A percentile compares a stretch with the other conserved stretches of the same genome.
These are phyloP conservation scores for Florisuga fusca DNA, from an alignment of 2,797 vertebrate species.

Conservation along the genomic window DNA sequence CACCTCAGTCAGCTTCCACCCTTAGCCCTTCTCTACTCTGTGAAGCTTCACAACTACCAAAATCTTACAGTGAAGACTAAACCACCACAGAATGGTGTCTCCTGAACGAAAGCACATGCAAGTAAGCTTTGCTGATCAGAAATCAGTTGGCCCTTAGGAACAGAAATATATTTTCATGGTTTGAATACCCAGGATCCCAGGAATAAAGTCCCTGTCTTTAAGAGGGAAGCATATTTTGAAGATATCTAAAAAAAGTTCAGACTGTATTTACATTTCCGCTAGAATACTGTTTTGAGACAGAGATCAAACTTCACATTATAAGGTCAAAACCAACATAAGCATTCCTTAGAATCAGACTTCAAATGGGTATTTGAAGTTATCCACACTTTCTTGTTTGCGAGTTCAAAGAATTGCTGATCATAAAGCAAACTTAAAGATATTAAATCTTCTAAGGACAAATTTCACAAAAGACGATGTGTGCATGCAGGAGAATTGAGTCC, in stretches of 20 bases:
- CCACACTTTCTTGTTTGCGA: neutral
- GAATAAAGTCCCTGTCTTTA: neutral
- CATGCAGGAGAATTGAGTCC: neutral
- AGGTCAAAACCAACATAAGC: constrained; percentile 28
- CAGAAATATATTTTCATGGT: neutral
- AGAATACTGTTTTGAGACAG: constrained; percentile 1
- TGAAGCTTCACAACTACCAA: neutral
- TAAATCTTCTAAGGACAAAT: constrained; percentile 11
- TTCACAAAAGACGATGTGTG: neutral
- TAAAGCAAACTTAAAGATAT: constrained; percentile 14
- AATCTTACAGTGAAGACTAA: neutral
- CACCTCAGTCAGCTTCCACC: neutral
- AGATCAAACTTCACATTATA: constrained; percentile 29
- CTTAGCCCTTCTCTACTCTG: neutral
- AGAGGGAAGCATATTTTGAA: neutral
- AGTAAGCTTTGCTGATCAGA: neutral
- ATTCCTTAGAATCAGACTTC: constrained; percentile 40
- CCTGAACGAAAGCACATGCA: neutral
- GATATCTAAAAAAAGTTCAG: neutral
- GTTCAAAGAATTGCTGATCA: constrained; percentile 49
- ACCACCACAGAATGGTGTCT: neutral
- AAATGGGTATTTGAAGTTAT: constrained; percentile 43
- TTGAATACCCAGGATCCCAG: neutral
- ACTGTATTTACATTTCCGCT: neutral
- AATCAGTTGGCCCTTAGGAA: neutral